Evolutionary conservation across 2,797 vertebrate genomes (phyloP), one percentile per base, ranked within the genome.

Genomic region (Cuculus canorus): DNA sequence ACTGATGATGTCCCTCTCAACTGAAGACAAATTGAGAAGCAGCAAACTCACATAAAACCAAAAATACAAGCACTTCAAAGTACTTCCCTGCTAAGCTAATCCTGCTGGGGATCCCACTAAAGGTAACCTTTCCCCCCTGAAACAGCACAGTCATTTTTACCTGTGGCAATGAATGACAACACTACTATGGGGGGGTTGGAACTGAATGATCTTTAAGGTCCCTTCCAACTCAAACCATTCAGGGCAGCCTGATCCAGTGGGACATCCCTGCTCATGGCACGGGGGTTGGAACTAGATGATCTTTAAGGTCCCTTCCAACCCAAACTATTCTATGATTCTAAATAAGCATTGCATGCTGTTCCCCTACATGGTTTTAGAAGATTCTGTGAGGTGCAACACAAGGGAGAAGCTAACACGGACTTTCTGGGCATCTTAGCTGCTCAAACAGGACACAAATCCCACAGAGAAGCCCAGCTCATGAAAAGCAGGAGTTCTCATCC

Each of bases 371-470:
- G 28, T 52, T 91, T 89, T 60, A 57, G 66, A 83, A 32, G 41
- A 37, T 13, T 17, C 35, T 2, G 0, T 35, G n/a, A 81, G 17
- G 28, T 33, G n/a, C 18, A 73, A 37, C 45, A 64, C 9, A 43
- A 82, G 28, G 27, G 23, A 76, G 63, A 86, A 52, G 35, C 35
- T 61, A 52, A 47, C 35, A 27, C 35, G 17, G 56, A 59, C 12
- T 41, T 68, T 60, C 39, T 48, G 37, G 21, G 30, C 37, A 60
- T 69, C 61, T 88, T 22, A 73, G 68, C 64, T 75, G 82, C 56
- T 71, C 59, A 48, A 78, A 75, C 7, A 48, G 37, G 33, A 53
- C 17, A 52, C 0, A 0, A 35, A 81, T 21, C 4, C 22, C 65
- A 23, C 8, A 23, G 41, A 77, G 33, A 25, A 86, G 37, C 37